Base-by-base conservation (phyloP, 2,113 vertebrate species). In the Nycticryphes semicollaris region DNA sequence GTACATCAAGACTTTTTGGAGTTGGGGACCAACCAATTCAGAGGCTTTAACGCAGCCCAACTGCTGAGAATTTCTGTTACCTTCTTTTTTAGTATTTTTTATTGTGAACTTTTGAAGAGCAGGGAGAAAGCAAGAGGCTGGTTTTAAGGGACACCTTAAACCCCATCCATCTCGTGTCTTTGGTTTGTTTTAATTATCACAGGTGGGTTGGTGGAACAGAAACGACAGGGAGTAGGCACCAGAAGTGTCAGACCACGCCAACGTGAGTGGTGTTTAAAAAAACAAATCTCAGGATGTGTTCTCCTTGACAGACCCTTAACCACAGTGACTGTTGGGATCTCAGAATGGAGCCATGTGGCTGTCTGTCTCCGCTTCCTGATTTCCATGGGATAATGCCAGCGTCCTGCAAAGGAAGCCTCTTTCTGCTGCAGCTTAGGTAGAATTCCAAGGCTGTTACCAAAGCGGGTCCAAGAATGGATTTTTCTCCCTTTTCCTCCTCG, bases 101-200 rank as follows among this genome's bases (percentile, higher is more conserved):
- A n/a, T n/a, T 68, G 20, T 63, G 84, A 20, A 17, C 35, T 45
- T 93, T 50, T 10, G 62, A 72, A 12, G 14, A n/a, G 23, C 30
- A 45, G 43, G n/a, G 51, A 21, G 70, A 59, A 27, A 92, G 8
- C 12, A 21, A 31, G 83, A 47, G 47, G 3, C 6, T 2, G 6
- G 10, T 45, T 51, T 35, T 28, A 27, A 51, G 56, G 53, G 47
- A 57, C 47, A 35, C 41, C 63, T 76, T 41, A 19, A 74, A 19
- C 27, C 47, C 4, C 10, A 20, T 37, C n/a, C 21, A 2, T 21
- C n/a, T 41, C 51, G 1, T 39, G 70, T 13, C 4, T 67, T 57
- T 59, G 41, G 5, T 67, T 51, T 30, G 0, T 83, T 81, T 54
- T 59, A 22, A 0, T 41, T 67, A 22, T 70, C 62, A 4, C 28